A percentile compares a stretch with the other conserved stretches of the same genome.
Conservation (phyloP, 2,888 invertebrate species). For the Ormyrus pomaceus region DNA sequence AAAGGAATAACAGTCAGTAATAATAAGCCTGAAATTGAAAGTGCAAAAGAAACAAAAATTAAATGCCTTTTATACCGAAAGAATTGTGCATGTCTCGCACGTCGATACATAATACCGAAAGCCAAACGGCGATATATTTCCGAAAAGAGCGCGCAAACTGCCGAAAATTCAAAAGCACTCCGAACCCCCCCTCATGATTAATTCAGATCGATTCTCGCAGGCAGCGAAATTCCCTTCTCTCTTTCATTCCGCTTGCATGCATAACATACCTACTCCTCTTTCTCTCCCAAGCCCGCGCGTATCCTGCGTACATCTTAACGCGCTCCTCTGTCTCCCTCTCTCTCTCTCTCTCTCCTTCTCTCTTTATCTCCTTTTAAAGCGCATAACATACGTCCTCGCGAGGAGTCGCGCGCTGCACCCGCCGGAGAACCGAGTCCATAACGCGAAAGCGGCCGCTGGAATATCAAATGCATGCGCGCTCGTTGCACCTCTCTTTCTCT, state of each 20-base stretch:
- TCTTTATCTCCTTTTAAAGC: slow-evolving; percentile 40
- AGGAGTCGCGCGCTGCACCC: background rate
- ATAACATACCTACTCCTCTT: background rate
- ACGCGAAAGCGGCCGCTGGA: slow-evolving; percentile 55
- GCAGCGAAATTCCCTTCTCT: slow-evolving; percentile 19
- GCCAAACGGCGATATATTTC: too few relatives aligned
- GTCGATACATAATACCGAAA: too few relatives aligned
- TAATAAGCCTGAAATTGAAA: too few relatives aligned
- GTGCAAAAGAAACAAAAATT: too few relatives aligned
- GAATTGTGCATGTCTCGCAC: background rate
- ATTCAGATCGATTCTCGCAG: slow-evolving; percentile 13
- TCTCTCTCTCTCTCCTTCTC: background rate
- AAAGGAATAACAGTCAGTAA: background rate
- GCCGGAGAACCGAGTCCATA: slow-evolving; percentile 46
- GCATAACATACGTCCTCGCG: background rate
- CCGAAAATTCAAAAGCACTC: too few relatives aligned
- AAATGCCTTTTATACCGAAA: background rate
- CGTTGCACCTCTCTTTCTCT: background rate
- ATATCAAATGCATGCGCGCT: slow-evolving; percentile 59
- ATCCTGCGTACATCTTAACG: background rate
- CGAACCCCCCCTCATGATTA: background rate
- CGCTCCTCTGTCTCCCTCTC: background rate
- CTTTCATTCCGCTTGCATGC: background rate
- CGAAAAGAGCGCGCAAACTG: too few relatives aligned
- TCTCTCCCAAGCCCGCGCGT: background rate